These are phyloP conservation scores for Neoaliturus tenellus DNA, from an alignment of 2,888 invertebrate species.

Conservation along the genomic window DNA sequence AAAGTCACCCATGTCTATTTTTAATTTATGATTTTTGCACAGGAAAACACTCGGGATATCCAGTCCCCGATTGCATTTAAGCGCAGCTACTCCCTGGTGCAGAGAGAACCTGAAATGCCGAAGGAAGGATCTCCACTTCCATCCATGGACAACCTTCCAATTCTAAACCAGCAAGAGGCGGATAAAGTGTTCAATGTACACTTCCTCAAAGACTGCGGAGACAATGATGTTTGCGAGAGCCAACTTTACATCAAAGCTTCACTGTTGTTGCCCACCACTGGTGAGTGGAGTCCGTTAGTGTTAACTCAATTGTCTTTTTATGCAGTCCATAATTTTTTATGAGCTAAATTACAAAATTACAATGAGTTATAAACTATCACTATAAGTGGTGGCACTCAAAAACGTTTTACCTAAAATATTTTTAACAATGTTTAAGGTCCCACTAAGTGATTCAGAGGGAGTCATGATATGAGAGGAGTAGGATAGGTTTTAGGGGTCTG, in stretches of 20 bases:
- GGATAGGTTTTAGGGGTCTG: no score
- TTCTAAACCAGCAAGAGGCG: constrained; percentile 91
- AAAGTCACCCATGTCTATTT: no score
- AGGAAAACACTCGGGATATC: constrained; percentile 90
- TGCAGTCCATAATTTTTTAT: no score
- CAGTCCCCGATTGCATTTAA: constrained; percentile 87
- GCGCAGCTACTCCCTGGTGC: constrained; percentile 88
- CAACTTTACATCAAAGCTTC: constrained; percentile 82
- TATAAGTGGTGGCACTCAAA: no score
- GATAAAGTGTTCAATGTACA: constrained; percentile 87
- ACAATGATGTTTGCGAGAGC: constrained; percentile 91
- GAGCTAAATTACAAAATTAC: no score
- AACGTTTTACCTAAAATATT: no score
- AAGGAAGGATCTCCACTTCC: constrained; percentile 76
- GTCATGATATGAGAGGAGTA: no score
- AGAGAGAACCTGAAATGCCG: constrained; percentile 78
- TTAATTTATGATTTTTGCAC: no score
- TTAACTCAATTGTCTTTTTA: no score
- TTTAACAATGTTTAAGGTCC: no score
- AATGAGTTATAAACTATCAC: no score
- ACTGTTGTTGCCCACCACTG: constrained; percentile 75
- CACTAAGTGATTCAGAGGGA: no score
- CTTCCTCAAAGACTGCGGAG: constrained; percentile 94
- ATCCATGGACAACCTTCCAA: constrained; percentile 87
- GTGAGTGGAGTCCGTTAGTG: constrained; percentile 71